Evolutionary conservation across 2,797 vertebrate species (phyloP).

Genomic region (Anniella stebbinsi): DNA sequence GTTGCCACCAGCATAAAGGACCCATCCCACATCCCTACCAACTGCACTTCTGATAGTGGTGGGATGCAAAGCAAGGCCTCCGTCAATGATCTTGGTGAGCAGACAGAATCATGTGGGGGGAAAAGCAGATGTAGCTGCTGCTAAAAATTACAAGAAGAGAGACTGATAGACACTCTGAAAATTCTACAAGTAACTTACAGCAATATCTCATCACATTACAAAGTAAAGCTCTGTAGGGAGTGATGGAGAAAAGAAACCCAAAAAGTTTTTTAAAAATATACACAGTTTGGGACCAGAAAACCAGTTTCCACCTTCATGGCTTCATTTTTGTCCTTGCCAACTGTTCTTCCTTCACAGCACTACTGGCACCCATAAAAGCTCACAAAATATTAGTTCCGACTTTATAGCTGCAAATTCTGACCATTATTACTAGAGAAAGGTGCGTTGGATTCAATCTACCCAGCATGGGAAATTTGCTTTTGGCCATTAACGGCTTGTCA

Average conservation of each 20-base stretch:
- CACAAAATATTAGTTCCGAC: constrained; percentile 19
- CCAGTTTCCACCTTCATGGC: constrained; percentile 4
- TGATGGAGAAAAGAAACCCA: not conserved
- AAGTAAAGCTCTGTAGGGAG: not conserved
- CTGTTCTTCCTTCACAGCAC: constrained; percentile 24
- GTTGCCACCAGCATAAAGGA: not conserved
- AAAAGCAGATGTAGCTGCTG: not conserved
- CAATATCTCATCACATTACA: not conserved
- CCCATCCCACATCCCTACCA: not conserved
- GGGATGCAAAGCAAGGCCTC: not conserved
- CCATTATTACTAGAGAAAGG: constrained; percentile 48
- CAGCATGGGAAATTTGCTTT: constrained; percentile 32
- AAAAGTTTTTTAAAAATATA: not conserved
- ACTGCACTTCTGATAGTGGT: not conserved
- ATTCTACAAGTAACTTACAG: not conserved
- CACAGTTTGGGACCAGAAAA: not conserved
- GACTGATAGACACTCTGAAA: not conserved
- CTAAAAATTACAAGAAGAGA: not conserved
- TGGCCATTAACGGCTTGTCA: constrained; percentile 34
- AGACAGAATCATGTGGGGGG: not conserved
- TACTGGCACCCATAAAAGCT: constrained; percentile 46
- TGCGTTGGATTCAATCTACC: constrained; percentile 15
- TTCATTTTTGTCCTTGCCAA: not conserved
- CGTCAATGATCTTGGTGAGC: not conserved
- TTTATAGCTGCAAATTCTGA: constrained; percentile 49